Evolutionary conservation across 2,888 invertebrate genomes (phyloP).

Genomic region (Hypsopygia costalis): DNA sequence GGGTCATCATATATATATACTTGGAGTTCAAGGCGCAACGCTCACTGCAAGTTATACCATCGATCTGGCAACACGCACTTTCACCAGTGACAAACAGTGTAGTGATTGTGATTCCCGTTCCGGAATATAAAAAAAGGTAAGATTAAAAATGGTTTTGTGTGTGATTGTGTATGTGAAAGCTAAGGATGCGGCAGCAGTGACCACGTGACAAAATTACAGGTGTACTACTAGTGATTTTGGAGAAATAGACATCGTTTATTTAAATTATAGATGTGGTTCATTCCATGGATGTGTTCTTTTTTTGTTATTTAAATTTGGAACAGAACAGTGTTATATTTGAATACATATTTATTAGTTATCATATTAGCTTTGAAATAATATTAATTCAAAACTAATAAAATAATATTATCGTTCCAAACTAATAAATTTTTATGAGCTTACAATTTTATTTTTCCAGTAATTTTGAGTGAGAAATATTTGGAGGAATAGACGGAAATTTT

Average conservation of each 20-base stretch:
- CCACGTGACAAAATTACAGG: constrained; percentile 19
- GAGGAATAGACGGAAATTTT: no score
- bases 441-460: no score
- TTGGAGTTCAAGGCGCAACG: constrained; percentile 90
- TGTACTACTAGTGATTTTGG: constrained; percentile 28
- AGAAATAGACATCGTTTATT: constrained; percentile 19
- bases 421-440: no score
- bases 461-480: no score
- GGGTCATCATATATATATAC: constrained; percentile 89
- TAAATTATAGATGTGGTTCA: constrained; percentile 1
- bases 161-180: constrained; percentile 12
- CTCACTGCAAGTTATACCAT: constrained; percentile 79
- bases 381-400: no score
- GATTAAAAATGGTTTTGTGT: constrained; percentile 22
- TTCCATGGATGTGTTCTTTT: no score
- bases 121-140: constrained; percentile 36
- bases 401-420: no score
- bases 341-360: no score
- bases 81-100: constrained; percentile 53
- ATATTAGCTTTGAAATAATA: no score
- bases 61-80: constrained; percentile 72
- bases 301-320: no score
- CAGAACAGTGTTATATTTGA: no score
- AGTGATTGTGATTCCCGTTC: constrained; percentile 10
- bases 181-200: constrained; percentile 18